Percentiles rank a stretch among this genome's conserved stretches.
Conservation (phyloP, 1,140 invertebrate genomes). For the Brachionus asplanchnoidis region DNA sequence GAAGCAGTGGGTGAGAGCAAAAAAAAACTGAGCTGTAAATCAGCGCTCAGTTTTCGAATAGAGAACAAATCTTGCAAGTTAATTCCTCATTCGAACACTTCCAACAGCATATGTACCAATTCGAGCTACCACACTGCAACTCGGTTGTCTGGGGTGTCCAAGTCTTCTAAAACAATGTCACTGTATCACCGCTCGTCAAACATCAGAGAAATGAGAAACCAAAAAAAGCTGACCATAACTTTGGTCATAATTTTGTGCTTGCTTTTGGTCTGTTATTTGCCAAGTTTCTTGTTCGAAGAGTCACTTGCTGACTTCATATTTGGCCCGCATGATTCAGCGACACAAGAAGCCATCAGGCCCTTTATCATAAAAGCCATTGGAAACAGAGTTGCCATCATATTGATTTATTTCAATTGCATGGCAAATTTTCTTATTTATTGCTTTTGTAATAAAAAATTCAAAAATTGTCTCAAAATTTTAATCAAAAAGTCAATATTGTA, state of each 20-base stretch:
- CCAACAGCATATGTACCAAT: neutral
- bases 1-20: neutral
- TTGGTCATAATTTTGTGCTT: slow-evolving; percentile 29
- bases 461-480: slow-evolving; percentile 34
- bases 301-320: slow-evolving; percentile 15
- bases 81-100: neutral
- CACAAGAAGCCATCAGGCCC: neutral
- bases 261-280: slow-evolving; percentile 24
- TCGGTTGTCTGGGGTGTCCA: neutral
- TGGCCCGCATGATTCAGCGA: slow-evolving; percentile 1
- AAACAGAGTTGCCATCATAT: neutral
- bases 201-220: slow-evolving; percentile 20
- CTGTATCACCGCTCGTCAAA: slow-evolving; percentile 14
- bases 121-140: neutral
- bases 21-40: neutral
- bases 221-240: slow-evolving; percentile 30
- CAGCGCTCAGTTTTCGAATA: neutral
- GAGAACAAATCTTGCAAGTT: neutral
- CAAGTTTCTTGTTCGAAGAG: slow-evolving; percentile 40
- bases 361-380: slow-evolving; percentile 37
- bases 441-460: slow-evolving; percentile 41
- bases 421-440: slow-evolving; percentile 42
- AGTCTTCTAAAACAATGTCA: neutral
- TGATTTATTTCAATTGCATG: slow-evolving; percentile 39
- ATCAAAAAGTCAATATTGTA: neutral